Evolutionary conservation across 2,888 invertebrate species (phyloP).

Genomic region (Bhutanitis thaidina): DNA sequence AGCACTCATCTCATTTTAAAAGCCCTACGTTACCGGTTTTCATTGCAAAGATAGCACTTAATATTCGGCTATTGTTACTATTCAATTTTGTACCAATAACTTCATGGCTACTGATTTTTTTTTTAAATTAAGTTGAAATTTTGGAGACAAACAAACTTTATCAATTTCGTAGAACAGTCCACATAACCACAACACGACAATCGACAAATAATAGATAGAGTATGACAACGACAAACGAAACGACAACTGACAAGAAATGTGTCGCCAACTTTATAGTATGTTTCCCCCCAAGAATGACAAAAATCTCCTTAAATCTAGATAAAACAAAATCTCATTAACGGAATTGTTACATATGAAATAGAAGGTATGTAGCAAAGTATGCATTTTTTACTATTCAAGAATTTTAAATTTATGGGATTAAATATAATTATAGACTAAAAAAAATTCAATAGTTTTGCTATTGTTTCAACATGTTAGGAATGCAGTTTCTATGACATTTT

Average conservation of each 20-base stretch:
- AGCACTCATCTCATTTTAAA: constrained; percentile 56
- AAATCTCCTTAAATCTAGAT: too few relatives aligned
- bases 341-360: too few relatives aligned
- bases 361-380: too few relatives aligned
- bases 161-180: constrained; percentile 41
- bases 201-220: background rate
- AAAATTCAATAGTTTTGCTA: too few relatives aligned
- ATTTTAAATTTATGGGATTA: too few relatives aligned
- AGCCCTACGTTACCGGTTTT: constrained; percentile 39
- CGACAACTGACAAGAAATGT: constrained; percentile 11
- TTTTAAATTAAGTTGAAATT: constrained; percentile 44
- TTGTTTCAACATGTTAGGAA: too few relatives aligned
- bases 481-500: too few relatives aligned
- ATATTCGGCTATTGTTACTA: constrained; percentile 28
- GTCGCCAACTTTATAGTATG: too few relatives aligned
- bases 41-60: constrained; percentile 36
- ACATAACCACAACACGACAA: constrained; percentile 26
- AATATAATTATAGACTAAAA: too few relatives aligned
- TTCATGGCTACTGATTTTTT: constrained; percentile 52
- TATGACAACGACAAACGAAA: background rate
- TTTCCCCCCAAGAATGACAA: too few relatives aligned
- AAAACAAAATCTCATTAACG: too few relatives aligned
- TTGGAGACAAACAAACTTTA: constrained; percentile 63
- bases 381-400: too few relatives aligned
- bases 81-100: constrained; percentile 35